Base-by-base conservation (phyloP, 2,797 vertebrate genomes). In the Spea hammondii region DNA sequence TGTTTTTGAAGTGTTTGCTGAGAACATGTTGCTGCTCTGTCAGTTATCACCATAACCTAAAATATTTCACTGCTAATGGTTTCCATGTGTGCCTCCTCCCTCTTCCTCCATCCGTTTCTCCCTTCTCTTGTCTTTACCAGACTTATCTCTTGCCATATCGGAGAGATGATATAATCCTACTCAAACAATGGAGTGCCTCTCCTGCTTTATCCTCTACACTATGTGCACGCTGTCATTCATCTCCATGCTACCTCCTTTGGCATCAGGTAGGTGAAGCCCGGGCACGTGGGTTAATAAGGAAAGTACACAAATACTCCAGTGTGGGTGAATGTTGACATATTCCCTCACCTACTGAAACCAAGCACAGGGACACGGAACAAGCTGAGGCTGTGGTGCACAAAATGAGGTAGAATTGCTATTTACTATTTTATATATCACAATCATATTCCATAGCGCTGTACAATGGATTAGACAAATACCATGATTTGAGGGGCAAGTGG, bases 61-160 rank as follows among this genome's bases (percentile, higher is more conserved):
- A 62, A 32, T 62, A 62, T 62, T 14, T 62, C 7, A 17, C 55
- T 64, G 67, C 57, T 81, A 76, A 81, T 76, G 46, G 67, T 49
- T 81, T 81, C 74, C 79, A 81, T 81, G 74, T 81, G 79, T 81
- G 12, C 4, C 48, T 17, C 66, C 44, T 44, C 69, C 65, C 65
- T 17, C 57, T 67, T 47, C 76, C 50, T 70, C 68, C 57, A 54
- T 51, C 17, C 53, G 17, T 47, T 65, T 74, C 45, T 10, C 57
- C 47, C 45, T 64, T 59, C 50, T 32, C 10, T n/a, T 70, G 17
- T 13, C 8, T 17, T 54, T 62, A n/a, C 59, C 32, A 62, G n/a
- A 62, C 14, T 59, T 62, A 62, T 32, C 14, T 17, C 14, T 62
- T 59, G 12, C 4, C 55, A 59, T 62, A 62, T n/a, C 4, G 6